These are phyloP conservation scores for Dione vanillae DNA, from an alignment of 2,888 invertebrate genomes.

Conservation along the genomic window DNA sequence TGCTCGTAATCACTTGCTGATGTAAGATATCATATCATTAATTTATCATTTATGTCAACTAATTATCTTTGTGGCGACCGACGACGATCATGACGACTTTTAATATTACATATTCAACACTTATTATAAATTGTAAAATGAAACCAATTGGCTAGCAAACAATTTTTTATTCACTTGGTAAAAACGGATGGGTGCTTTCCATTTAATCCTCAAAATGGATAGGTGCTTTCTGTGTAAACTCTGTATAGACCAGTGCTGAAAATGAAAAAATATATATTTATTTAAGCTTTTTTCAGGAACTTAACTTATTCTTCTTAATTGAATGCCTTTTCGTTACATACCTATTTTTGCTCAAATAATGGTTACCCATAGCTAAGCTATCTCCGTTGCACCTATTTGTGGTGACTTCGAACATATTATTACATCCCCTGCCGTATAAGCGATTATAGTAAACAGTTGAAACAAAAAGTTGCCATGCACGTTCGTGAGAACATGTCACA, in stretches of 20 bases:
- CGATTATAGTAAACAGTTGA: background rate
- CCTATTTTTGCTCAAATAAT: background rate
- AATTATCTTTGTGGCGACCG: no score
- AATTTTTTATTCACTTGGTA: background rate
- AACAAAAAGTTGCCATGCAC: slow-evolving; percentile 5
- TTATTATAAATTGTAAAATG: no score
- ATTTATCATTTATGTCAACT: no score
- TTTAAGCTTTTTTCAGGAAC: no score
- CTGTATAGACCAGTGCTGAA: background rate
- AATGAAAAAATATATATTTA: background rate
- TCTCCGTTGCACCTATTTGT: background rate
- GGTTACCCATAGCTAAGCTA: background rate
- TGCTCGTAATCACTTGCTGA: no score
- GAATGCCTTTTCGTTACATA: background rate
- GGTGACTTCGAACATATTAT: slow-evolving; percentile 24
- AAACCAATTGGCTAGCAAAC: no score
- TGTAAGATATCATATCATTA: no score
- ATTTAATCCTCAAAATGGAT: background rate
- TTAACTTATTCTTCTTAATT: background rate
- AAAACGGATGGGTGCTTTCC: background rate
- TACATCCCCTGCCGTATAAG: background rate
- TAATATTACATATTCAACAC: no score
- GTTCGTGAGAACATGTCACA: background rate
- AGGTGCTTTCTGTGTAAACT: background rate
- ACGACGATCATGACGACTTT: no score